Base-by-base conservation (phyloP, 2,113 vertebrate species). In the Agelaius tricolor region DNA sequence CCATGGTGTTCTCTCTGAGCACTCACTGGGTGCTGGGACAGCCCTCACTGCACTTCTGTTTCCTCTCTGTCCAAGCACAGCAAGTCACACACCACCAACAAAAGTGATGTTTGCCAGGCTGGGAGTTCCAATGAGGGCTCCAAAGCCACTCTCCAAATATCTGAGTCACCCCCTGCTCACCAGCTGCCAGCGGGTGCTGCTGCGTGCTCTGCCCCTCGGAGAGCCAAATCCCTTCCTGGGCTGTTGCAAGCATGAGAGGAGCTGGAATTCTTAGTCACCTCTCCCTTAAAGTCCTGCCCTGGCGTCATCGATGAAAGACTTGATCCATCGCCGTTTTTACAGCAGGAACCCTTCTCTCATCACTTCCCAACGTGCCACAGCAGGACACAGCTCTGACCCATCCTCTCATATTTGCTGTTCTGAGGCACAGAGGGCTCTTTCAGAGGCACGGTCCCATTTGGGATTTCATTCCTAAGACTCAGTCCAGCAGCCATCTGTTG, bases 301-400 rank as follows among this genome's bases (percentile, higher is more conserved):
- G 1, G 0, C 31, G 11, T 92, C 94, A 72, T 20, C 0, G 10
- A 65, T 89, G 84, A 95, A 79, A 94, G 87, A 30, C 66, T 82
- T 84, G 80, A 68, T 91, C 84, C 72, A 82, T 65, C 54, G 59
- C 58, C 4, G 0, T 78, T 84, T 89, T 62, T 89, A 68, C 73
- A 89, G 7, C 62, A 79, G 69, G 88, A 96, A 78, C 66, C 28
- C 62, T 94, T 95, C 96, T 79, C 91, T 95, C 96, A 94, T 78
- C 93, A 8, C 88, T 73, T 54, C 88, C 57, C 69, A 92, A 72
- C 66, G 0, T 89, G 96, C 83, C 71, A 20, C 90, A 89, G 88
- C 96, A 96, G 73, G 76, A 28, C 83, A 84, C 49, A 89, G 62
- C 61, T 54, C 11, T 94, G 83, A 79, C 66, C 96, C 85, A 92